phyloP scores from a whole-genome alignment of 35 echinoderm and acorn worm species.

The Anneissia japonica region DNA sequence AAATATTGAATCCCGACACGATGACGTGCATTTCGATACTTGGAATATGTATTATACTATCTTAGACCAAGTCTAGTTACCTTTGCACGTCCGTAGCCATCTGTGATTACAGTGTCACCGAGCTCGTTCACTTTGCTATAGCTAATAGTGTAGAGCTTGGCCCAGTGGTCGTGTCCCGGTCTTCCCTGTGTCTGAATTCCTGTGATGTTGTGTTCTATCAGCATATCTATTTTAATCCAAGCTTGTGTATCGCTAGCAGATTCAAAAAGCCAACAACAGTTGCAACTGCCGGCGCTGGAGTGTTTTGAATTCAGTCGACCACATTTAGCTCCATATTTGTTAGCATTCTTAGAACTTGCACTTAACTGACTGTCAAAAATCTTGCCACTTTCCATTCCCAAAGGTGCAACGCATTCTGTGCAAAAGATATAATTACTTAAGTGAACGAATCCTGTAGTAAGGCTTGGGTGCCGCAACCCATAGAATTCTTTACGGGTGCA shows the following conservation, averaged over 20 bases:
- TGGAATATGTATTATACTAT: too few species aligned
- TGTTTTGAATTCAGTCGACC: background rate
- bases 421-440: too few species aligned
- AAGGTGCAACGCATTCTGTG: background rate
- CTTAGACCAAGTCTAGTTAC: too few species aligned
- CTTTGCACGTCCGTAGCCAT: background rate
- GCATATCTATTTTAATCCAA: background rate
- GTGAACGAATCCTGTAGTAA: too few species aligned
- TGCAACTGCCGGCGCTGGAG: background rate
- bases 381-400: background rate
- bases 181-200: background rate
- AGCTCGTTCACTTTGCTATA: background rate
- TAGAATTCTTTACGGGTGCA: too few species aligned
- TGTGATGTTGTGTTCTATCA: background rate
- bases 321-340: background rate
- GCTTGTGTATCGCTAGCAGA: background rate
- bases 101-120: background rate
- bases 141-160: background rate
- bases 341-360: background rate
- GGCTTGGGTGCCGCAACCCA: too few species aligned
- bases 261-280: background rate
- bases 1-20: too few species aligned
- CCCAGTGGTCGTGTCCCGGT: background rate
- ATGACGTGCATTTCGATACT: too few species aligned
- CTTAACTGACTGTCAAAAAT: background rate